A percentile compares a stretch with the other conserved stretches of the same genome.
These are phyloP conservation scores for Bombus consobrinus DNA, from an alignment of 1,140 invertebrate species.

Conservation along the genomic window DNA sequence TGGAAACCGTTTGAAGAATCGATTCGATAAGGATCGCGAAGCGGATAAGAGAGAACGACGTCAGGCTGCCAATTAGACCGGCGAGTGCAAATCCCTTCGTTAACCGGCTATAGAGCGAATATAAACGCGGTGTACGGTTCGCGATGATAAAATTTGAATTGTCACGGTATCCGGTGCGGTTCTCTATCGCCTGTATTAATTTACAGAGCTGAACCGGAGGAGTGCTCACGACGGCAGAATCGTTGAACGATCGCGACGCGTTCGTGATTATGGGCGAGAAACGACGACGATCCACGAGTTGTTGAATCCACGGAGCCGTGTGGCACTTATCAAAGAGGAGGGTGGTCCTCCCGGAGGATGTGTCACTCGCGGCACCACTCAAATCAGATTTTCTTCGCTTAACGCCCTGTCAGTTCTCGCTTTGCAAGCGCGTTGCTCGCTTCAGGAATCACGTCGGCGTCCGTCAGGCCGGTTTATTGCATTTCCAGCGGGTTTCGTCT, in stretches of 20 bases:
- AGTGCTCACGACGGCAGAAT: neutral
- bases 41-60: neutral
- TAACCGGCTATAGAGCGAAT: neutral
- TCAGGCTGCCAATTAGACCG: slow-evolving; percentile 44
- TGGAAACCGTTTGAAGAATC: neutral
- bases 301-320: neutral
- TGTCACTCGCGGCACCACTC: slow-evolving; percentile 50
- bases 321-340: slow-evolving; percentile 46
- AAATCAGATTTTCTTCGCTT: slow-evolving; percentile 68
- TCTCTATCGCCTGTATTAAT: slow-evolving; percentile 41
- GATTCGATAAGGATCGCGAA: neutral
- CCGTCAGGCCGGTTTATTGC: slow-evolving; percentile 76
- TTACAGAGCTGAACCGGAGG: neutral
- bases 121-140: too few species aligned
- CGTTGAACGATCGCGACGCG: slow-evolving; percentile 4
- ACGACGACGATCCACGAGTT: neutral
- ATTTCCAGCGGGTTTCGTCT: slow-evolving; percentile 74
- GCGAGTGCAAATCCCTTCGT: neutral
- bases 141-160: slow-evolving; percentile 20
- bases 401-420: slow-evolving; percentile 68
- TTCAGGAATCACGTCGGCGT: slow-evolving; percentile 69
- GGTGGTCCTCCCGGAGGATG: slow-evolving; percentile 49
- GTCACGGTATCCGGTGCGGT: neutral
- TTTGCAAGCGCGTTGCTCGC: slow-evolving; percentile 64
- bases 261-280: too few species aligned